Evolutionary conservation across 2,797 vertebrate species (phyloP), one percentile per base, ranked within the genome.

Genomic region (Telmatherina bonti): DNA sequence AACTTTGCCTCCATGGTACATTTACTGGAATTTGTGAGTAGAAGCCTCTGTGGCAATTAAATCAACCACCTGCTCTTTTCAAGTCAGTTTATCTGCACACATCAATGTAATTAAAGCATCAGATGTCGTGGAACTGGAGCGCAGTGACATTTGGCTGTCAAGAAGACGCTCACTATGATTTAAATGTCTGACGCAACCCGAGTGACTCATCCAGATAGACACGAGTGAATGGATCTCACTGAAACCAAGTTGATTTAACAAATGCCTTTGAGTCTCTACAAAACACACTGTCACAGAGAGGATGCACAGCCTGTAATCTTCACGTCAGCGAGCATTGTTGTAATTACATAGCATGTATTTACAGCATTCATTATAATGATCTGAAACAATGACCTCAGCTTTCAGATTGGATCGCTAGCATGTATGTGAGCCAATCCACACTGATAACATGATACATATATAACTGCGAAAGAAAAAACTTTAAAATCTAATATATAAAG

Each of bases 301-400:
- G 61, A 67, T 24, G 57, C 11, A 18, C 64, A 72, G 55, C 55
- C 77, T 9, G 0, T 84, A 76, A 84, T 84, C 76, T 70, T 30
- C 55, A 53, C 29, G 83, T 76, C 81, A 85, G 72, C 67, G 18
- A 53, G 41, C 70, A 45, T 15, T 18, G 47, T 63, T 68, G 2
- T 79, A 73, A 83, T 84, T 78, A 74, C 74, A 53, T 31, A 70
- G 72, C 71, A 47, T 61, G 74, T 26, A 24, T 52, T 62, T 41
- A 11, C 2, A 4, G 54, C 69, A 16, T 15, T 54, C 66, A 63
- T 72, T 77, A 52, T 67, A 55, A 54, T 30, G 58, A 65, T 77
- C 60, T 38, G 67, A 74, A 70, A 74, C 59, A 33, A 77, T 70
- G 20, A 67, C 38, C 52, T 62, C 60, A 70, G 57, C 70, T 75